Evolutionary conservation across 1,140 invertebrate genomes (phyloP), one percentile per base, ranked within the genome.

Genomic region (Trissolcus basalis): DNA sequence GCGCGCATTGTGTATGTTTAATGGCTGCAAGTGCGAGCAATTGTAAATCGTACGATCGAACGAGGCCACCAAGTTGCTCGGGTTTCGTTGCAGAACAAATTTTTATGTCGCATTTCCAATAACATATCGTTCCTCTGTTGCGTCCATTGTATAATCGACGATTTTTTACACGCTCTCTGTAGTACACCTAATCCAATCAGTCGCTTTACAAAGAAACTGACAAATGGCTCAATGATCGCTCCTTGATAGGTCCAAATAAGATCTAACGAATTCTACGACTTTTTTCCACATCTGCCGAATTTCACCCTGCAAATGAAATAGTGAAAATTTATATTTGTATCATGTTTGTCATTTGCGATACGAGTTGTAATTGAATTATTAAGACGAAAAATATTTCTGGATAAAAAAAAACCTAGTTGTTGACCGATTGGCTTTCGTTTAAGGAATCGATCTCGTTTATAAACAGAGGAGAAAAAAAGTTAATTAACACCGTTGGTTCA

Each of bases 31-130:
- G 61, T 73, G 58, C 59, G 54, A 64, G 53, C 19, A 48, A 58
- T 49, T 50, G 58, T 41, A 68, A 68, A 75, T 75, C 64, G 72
- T 75, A 69, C 59, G 47, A 69, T 69, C 64, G 59, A 75, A 75
- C 72, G 65, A 75, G 72, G 72, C 69, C 65, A 64, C 53, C 59
- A 61, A 75, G 64, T 67, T 75, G 63, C 56, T 63, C 36, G 53
- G 71, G 39, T 69, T 75, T 75, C 58, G 16, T 59, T 49, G 44
- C 13, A 50, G 64, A 59, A 32, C 68, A 65, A 1, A 27, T 27
- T 68, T 69, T 63, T 68, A 50, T 36, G 16, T 33, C 36, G 32
- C 15, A 56, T 64, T 75, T 68, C 47, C 58, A 68, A 60, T 73
- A 65, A 19, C 55, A 56, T 32, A 41, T 70, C 35, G 13, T 47